These are phyloP conservation scores for Jordanella pulchra DNA, from an alignment of 2,797 vertebrate genomes.

Conservation along the genomic window DNA sequence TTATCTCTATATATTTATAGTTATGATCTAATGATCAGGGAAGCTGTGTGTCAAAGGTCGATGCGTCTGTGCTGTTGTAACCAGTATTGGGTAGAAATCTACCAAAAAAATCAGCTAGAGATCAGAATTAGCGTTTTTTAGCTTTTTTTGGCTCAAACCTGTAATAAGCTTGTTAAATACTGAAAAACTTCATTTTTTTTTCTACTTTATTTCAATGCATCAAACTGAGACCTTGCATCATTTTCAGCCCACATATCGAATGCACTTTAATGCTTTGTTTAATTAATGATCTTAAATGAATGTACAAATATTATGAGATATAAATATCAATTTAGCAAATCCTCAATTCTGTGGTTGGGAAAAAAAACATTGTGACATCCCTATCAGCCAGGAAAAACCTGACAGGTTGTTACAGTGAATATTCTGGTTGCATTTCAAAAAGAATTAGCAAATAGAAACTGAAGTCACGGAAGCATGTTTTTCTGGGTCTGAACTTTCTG, in stretches of 20 bases:
- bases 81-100: background rate
- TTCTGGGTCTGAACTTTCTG: too few species aligned
- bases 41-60: background rate
- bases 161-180: background rate
- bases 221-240: background rate
- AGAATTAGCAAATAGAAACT: too few species aligned
- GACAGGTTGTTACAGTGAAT: too few species aligned
- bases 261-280: background rate
- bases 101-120: background rate
- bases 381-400: background rate
- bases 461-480: too few species aligned
- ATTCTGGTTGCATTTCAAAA: too few species aligned
- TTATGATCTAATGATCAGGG: constrained; percentile 8
- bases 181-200: background rate
- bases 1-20: constrained; percentile 16
- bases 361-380: too few species aligned
- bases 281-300: too few species aligned
- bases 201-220: too few species aligned
- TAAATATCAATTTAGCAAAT: background rate
- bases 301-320: background rate
- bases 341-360: too few species aligned
- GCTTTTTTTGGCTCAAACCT: background rate
- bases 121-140: background rate
- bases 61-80: background rate
- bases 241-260: background rate